A percentile compares a stretch with the other conserved stretches of the same genome.
Conservation (phyloP, 2,888 invertebrate genomes). For the Ophion costatus region DNA sequence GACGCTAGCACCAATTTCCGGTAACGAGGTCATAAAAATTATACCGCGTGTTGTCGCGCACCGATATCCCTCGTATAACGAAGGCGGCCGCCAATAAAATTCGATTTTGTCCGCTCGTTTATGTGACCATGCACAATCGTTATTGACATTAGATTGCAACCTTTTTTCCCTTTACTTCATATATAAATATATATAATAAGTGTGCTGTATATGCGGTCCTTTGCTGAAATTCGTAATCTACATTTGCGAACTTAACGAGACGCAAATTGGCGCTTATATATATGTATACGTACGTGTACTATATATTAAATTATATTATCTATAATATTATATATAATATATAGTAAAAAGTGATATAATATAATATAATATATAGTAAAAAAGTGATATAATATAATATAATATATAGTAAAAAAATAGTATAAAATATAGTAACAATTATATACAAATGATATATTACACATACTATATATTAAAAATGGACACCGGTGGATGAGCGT, state of each 20-base stretch:
- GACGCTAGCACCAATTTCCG: constrained; percentile 38
- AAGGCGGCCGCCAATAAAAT: constrained; percentile 57
- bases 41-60: constrained; percentile 55
- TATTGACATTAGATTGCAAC: constrained; percentile 51
- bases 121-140: constrained; percentile 23
- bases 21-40: constrained; percentile 66
- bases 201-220: no score
- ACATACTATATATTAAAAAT: no score
- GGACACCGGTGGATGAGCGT: not conserved
- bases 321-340: no score
- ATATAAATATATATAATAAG: not conserved
- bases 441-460: no score
- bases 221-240: not conserved
- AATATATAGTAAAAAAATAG: no score
- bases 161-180: not conserved
- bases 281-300: not conserved
- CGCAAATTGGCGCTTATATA: not conserved
- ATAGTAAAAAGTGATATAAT: no score
- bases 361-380: no score
- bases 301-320: no score
- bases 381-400: no score
- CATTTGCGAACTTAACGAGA: not conserved
- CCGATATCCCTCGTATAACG: constrained; percentile 26
- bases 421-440: no score
- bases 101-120: constrained; percentile 44